These are phyloP conservation scores for Lasioglossum pauxillum DNA, from an alignment of 2,888 invertebrate genomes.

Conservation along the genomic window DNA sequence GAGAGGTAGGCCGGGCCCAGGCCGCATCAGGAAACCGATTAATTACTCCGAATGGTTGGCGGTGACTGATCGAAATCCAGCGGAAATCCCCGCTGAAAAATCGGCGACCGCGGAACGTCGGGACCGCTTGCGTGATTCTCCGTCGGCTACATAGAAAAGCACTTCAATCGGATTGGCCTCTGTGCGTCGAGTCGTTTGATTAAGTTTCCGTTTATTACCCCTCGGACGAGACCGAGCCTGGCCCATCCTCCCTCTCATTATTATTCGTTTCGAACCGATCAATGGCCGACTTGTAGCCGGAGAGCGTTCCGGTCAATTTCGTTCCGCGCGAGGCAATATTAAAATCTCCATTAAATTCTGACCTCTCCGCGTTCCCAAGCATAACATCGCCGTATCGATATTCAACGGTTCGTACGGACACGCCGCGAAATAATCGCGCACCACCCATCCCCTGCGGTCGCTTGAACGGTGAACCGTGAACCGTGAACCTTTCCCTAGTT, in stretches of 20 bases:
- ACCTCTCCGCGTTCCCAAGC: slow-evolving; percentile 9
- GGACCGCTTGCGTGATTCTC: slow-evolving; percentile 37
- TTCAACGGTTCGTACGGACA: not conserved
- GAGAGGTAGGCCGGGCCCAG: not conserved
- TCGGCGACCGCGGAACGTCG: slow-evolving; percentile 42
- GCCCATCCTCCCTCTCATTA: slow-evolving; percentile 32
- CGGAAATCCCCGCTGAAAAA: slow-evolving; percentile 61
- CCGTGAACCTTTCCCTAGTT: not conserved
- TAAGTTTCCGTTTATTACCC: slow-evolving; percentile 63
- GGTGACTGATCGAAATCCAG: slow-evolving; percentile 50
- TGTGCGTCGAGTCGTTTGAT: slow-evolving; percentile 58
- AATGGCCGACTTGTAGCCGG: slow-evolving; percentile 33
- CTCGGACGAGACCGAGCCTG: slow-evolving; percentile 34
- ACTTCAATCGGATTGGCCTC: slow-evolving; percentile 73
- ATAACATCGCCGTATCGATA: slow-evolving; percentile 6
- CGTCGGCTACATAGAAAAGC: slow-evolving; percentile 73
- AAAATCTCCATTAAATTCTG: slow-evolving; percentile 22
- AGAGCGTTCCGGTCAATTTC: slow-evolving; percentile 28
- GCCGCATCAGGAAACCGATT: slow-evolving; percentile 58
- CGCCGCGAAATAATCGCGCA: not conserved
- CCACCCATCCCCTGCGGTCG: not conserved
- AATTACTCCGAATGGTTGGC: slow-evolving; percentile 55
- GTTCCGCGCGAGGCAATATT: slow-evolving; percentile 25
- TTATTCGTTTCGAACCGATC: slow-evolving; percentile 44
- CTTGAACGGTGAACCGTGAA: not conserved